phyloP scores from a whole-genome alignment of 2,888 invertebrate genomes.

The Microplitis deprimator region DNA sequence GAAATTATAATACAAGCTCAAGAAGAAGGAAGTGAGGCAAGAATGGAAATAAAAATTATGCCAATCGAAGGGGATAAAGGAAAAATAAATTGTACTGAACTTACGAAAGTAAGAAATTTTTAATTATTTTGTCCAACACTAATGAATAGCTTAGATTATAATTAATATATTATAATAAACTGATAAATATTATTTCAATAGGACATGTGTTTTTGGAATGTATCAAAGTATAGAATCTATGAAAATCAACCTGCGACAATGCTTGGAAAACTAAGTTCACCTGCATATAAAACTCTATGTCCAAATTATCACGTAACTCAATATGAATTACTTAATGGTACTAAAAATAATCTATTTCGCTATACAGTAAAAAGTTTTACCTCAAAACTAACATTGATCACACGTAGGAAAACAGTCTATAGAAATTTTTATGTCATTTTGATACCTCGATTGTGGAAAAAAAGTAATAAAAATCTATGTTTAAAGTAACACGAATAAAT shows the following conservation, averaged over 20 bases:
- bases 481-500: no score
- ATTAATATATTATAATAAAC: neutral
- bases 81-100: constrained; percentile 61
- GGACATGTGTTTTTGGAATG: constrained; percentile 69
- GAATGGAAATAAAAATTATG: constrained; percentile 60
- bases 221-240: constrained; percentile 64
- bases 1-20: constrained; percentile 54
- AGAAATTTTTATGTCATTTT: no score
- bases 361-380: no score
- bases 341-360: constrained; percentile 32
- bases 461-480: no score
- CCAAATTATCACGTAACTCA: constrained; percentile 70
- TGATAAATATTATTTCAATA: constrained; percentile 44
- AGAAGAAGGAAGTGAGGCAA: constrained; percentile 54
- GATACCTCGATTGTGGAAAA: no score
- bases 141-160: constrained; percentile 6
- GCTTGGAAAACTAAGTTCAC: constrained; percentile 71
- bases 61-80: constrained; percentile 52
- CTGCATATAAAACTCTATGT: constrained; percentile 72
- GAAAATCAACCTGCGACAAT: constrained; percentile 65
- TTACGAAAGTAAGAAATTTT: constrained; percentile 58
- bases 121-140: neutral
- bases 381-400: no score
- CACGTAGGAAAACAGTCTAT: no score
- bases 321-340: constrained; percentile 72